Percentiles rank a stretch among this genome's conserved stretches.
These are phyloP conservation scores for Microplitis mediator DNA, from an alignment of 1,140 invertebrate genomes.

Conservation along the genomic window DNA sequence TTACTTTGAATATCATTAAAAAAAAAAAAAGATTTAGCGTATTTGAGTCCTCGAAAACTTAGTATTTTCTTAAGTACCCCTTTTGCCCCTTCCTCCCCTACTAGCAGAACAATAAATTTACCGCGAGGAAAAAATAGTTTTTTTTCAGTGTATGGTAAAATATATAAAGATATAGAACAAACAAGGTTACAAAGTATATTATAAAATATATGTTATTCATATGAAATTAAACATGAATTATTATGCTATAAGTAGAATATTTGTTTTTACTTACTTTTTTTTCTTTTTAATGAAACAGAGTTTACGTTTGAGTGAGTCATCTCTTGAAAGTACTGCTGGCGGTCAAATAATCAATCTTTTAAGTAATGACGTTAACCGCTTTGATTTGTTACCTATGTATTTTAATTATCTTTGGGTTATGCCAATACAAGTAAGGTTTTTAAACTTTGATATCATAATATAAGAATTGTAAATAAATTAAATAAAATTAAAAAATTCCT, in stretches of 20 bases:
- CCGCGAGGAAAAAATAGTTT: too few species aligned
- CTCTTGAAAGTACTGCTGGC: conserved; percentile 72
- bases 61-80: too few species aligned
- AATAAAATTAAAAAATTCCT: conserved; percentile 14
- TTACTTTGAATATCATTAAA: too few species aligned
- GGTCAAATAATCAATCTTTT: conserved; percentile 86
- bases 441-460: background rate
- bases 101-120: too few species aligned
- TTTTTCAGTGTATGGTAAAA: too few species aligned
- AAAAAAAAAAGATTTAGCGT: too few species aligned
- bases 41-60: too few species aligned
- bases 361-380: conserved; percentile 76
- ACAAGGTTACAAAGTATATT: too few species aligned
- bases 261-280: background rate
- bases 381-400: conserved; percentile 64
- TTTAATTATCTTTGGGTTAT: conserved; percentile 63
- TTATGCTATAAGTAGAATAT: background rate
- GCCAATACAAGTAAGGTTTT: conserved; percentile 45
- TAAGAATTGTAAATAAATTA: background rate
- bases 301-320: conserved; percentile 67
- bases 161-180: too few species aligned
- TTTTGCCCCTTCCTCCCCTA: too few species aligned
- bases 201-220: too few species aligned
- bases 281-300: conserved; percentile 62
- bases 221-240: background rate